These are phyloP conservation scores for Ylistrum balloti DNA, from an alignment of 1,140 invertebrate species.

Conservation along the genomic window DNA sequence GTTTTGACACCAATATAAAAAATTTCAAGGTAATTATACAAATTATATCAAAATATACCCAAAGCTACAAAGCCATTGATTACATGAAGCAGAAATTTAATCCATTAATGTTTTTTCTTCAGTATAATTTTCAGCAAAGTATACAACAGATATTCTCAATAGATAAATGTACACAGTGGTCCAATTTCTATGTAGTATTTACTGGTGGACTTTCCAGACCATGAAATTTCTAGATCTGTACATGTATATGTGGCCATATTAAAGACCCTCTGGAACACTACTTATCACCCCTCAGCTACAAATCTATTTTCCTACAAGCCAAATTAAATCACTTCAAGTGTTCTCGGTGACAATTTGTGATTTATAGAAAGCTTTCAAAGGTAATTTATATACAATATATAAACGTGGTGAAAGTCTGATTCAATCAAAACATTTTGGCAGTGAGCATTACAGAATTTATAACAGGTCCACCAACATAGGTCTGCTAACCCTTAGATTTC, in stretches of 20 bases:
- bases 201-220: neutral
- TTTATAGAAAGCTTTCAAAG: slow-evolving; percentile 40
- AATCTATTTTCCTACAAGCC: slow-evolving; percentile 34
- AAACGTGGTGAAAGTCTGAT: neutral
- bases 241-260: neutral
- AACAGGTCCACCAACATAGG: neutral
- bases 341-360: slow-evolving; percentile 28
- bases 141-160: neutral
- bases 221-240: slow-evolving; percentile 20
- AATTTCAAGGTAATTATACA: too few relatives aligned
- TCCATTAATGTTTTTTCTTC: neutral
- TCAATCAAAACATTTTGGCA: slow-evolving; percentile 39
- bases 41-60: neutral
- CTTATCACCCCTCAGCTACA: slow-evolving; percentile 12
- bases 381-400: slow-evolving; percentile 22
- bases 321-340: slow-evolving; percentile 35
- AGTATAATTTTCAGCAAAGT: neutral
- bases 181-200: neutral
- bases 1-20: too few relatives aligned
- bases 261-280: neutral
- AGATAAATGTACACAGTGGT: neutral
- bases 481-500: neutral
- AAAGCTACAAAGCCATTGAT: neutral
- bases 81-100: neutral
- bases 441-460: neutral